These are phyloP conservation scores for Potamilus streckersoni DNA, from an alignment of 1,140 invertebrate genomes.

Conservation along the genomic window DNA sequence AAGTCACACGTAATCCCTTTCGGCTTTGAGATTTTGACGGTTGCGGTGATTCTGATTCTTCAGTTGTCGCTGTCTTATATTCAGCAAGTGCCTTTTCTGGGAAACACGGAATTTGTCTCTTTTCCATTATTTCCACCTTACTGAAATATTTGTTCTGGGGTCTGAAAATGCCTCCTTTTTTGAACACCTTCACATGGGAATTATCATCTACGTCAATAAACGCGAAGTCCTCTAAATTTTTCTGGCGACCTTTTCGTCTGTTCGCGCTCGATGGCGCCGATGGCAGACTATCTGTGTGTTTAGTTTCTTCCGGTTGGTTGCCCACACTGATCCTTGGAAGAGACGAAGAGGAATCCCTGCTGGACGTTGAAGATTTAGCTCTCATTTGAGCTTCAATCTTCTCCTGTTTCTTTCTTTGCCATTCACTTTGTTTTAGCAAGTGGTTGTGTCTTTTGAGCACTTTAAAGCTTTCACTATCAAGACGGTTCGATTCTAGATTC, in stretches of 20 bases:
- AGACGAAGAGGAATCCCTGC: conserved; percentile 16
- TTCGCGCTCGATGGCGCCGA: neutral
- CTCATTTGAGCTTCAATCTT: conserved; percentile 32
- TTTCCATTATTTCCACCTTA: conserved; percentile 20
- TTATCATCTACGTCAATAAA: conserved; percentile 47
- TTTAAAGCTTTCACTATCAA: conserved; percentile 35
- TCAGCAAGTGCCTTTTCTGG: conserved; percentile 12
- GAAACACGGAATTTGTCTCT: conserved; percentile 5
- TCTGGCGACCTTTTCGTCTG: conserved; percentile 10
- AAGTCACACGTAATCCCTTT: conserved; percentile 41
- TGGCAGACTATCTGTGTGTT: neutral
- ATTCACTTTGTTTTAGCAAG: conserved; percentile 38
- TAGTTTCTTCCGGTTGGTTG: neutral
- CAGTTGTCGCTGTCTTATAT: conserved; percentile 13
- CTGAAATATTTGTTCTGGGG: conserved; percentile 45
- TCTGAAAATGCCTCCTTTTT: conserved; percentile 40
- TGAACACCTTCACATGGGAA: conserved; percentile 44
- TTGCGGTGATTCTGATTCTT: conserved; percentile 25
- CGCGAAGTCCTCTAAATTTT: conserved; percentile 33
- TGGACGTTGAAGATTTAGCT: conserved; percentile 19
- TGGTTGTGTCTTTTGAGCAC: conserved; percentile 42
- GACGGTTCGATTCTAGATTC: conserved; percentile 33
- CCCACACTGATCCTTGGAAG: conserved; percentile 3
- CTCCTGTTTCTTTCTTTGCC: conserved; percentile 33
- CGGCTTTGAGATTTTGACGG: conserved; percentile 24